Evolutionary conservation across 2,888 invertebrate species (phyloP).

Genomic region (Buathra laborator): DNA sequence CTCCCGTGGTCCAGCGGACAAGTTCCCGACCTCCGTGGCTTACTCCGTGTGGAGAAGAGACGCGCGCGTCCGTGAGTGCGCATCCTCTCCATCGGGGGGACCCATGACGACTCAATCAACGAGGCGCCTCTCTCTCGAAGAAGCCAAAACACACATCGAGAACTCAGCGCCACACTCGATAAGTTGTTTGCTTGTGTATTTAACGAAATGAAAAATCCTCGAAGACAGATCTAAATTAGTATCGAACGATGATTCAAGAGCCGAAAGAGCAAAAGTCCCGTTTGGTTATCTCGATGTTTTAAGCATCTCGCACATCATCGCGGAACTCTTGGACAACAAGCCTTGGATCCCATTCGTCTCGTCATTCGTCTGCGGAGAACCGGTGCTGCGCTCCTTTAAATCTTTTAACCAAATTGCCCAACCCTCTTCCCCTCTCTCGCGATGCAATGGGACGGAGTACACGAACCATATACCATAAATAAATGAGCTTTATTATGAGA

Average conservation of each 20-base stretch:
- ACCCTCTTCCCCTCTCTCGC: background rate
- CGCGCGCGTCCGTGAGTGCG: constrained; percentile 10
- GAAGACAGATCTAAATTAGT: constrained; percentile 4
- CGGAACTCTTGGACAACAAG: constrained; percentile 38
- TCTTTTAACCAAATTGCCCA: constrained; percentile 66
- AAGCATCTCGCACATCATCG: constrained; percentile 7
- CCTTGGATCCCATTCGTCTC: background rate
- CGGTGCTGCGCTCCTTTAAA: constrained; percentile 26
- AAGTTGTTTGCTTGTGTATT: constrained; percentile 18
- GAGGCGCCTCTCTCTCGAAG: constrained; percentile 15
- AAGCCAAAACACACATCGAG: constrained; percentile 5
- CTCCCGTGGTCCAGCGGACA: constrained; percentile 34
- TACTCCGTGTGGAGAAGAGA: constrained; percentile 59
- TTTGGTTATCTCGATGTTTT: constrained; percentile 19
- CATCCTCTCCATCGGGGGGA: constrained; percentile 59
- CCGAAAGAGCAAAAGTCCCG: background rate
- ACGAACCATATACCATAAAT: constrained; percentile 76
- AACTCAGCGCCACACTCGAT: background rate
- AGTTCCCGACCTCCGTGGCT: constrained; percentile 64
- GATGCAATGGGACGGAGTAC: constrained; percentile 55
- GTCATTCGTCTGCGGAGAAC: constrained; percentile 32
- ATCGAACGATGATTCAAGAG: constrained; percentile 19
- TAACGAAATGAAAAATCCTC: constrained; percentile 13
- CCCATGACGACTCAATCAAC: constrained; percentile 69
- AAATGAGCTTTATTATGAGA: constrained; percentile 82